Conservation (phyloP, 2,888 invertebrate species). For the Conops quadrifasciatus region DNA sequence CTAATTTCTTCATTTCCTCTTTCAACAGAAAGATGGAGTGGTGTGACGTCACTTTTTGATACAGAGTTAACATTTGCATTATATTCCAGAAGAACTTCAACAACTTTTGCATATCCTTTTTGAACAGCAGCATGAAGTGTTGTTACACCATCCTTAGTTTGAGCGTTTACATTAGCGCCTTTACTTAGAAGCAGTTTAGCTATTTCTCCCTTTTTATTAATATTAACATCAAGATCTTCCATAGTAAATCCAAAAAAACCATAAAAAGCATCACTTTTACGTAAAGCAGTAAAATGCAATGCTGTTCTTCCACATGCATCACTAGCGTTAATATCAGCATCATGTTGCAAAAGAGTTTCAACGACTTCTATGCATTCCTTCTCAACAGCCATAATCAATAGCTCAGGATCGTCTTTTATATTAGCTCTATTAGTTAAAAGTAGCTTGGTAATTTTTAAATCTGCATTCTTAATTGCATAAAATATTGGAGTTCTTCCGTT, state of each 20-base stretch:
- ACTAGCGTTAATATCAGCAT: not conserved
- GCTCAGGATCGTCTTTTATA: no score
- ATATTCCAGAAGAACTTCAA: slow-evolving; percentile 10
- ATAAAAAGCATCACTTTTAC: not conserved
- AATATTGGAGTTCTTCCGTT: not conserved
- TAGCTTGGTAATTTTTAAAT: not conserved
- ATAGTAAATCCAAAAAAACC: slow-evolving; percentile 7
- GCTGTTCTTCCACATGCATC: not conserved
- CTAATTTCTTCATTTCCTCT: not conserved
- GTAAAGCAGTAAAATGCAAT: slow-evolving; percentile 15
- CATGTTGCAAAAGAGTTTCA: slow-evolving; percentile 6
- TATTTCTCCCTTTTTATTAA: slow-evolving; percentile 4
- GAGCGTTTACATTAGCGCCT: slow-evolving; percentile 14
- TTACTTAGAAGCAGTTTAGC: slow-evolving; percentile 17
- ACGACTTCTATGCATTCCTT: not conserved
- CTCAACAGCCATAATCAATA: not conserved
- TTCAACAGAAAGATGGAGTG: slow-evolving; percentile 13
- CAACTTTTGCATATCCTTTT: not conserved
- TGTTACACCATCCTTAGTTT: slow-evolving; percentile 9
- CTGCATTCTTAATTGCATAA: not conserved
- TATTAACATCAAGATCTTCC: slow-evolving; percentile 14
- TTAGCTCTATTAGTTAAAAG: not conserved
- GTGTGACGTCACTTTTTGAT: slow-evolving; percentile 12
- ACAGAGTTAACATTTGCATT: not conserved
- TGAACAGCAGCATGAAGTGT: slow-evolving; percentile 11